Conservation (phyloP, 2,888 invertebrate species). For the Drosophila eohydei region DNA sequence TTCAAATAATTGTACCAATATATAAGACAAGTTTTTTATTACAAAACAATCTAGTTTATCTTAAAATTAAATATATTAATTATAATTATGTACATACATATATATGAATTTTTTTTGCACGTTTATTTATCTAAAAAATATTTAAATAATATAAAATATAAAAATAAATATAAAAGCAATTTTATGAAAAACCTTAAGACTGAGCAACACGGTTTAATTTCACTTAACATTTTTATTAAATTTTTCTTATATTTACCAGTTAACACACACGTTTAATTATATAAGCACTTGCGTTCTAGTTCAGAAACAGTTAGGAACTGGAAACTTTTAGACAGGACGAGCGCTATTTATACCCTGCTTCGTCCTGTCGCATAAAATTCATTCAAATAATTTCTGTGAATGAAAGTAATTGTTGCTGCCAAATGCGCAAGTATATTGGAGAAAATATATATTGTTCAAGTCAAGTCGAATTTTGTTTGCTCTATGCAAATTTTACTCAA, state of each 20-base stretch:
- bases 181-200: not conserved
- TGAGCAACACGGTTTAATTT: not conserved
- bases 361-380: slow-evolving; percentile 26
- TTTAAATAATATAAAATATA: not conserved
- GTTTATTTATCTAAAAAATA: not conserved
- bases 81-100: no score
- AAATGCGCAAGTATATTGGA: not conserved
- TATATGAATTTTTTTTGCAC: no score
- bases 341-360: slow-evolving; percentile 64
- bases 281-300: slow-evolving; percentile 13
- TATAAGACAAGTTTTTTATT: no score
- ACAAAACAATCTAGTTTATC: no score
- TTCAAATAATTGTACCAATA: no score
- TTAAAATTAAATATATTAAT: no score
- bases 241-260: slow-evolving; percentile 22
- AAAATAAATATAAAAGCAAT: not conserved
- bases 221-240: not conserved
- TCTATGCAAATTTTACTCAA: slow-evolving; percentile 4
- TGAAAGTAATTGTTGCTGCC: slow-evolving; percentile 14
- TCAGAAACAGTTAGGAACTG: slow-evolving; percentile 47
- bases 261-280: slow-evolving; percentile 5
- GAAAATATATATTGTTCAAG: rapidly evolving
- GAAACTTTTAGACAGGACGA: slow-evolving; percentile 7
- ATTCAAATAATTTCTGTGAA: slow-evolving; percentile 27
- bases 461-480: not conserved